Base-by-base conservation (phyloP, 1,140 invertebrate species). In the Lithobius niger region DNA sequence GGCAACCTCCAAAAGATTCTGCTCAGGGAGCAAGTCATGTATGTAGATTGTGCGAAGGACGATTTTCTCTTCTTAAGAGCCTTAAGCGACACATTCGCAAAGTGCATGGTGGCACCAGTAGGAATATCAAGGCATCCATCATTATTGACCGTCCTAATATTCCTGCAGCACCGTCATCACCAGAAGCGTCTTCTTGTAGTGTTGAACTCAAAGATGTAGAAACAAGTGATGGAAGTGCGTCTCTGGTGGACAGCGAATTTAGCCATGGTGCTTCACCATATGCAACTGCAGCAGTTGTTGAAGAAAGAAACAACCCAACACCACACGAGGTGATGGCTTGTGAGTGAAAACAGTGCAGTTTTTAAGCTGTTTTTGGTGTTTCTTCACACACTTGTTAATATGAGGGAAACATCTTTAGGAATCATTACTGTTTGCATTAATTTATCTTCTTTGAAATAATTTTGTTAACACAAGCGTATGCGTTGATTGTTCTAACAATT, bases 1-100 rank as follows among this genome's bases (percentile, higher is more conserved):
- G 49, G 13, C 45, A 40, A 13, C 60, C 57, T 24, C 27, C 58
- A 31, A 40, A 43, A 4, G 47, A 58, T 1, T 42, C 26, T 1
- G 60, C 55, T 31, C 40, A 54, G 1, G 55, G 53, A 43, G 26
- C 31, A 13, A 56, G 57, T 3, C 51, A 61, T 28, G 28, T 49
- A 0, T 64, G 63, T 52, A 54, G 57, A 16, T 43, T 63, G 6
- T 64, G 63, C 43, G 60, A 58, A 19, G 63, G 65, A 27, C 31
- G 56, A 4, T 66, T 67, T 28, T 58, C 55, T 4, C 57, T 57
- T n/a, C 58, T 57, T 3, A 60, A 61, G 24, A 54, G 58, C 51
- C 54, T 64, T 10, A 52, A 57, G n/a, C 55, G 49, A 3, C 67
- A 69, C 40, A 52, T 63, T n/a, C 57, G 55, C 15, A 61, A 57